Conservation (phyloP, 1,140 invertebrate species). For the Hypothenemus hampei region DNA sequence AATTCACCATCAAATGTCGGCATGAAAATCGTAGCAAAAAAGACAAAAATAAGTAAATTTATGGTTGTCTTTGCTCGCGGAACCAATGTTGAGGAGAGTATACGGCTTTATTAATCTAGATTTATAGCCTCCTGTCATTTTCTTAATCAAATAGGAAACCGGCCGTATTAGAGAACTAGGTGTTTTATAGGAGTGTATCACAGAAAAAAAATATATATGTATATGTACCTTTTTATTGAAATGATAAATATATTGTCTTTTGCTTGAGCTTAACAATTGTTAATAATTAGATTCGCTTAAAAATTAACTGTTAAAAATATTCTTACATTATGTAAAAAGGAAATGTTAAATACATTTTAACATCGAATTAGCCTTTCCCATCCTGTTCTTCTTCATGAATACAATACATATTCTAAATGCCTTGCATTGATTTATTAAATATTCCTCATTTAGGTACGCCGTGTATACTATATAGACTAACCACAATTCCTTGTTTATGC, state of each 20-base stretch:
- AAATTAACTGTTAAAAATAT: too few species aligned
- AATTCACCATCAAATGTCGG: constrained; percentile 20
- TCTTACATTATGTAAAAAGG: too few species aligned
- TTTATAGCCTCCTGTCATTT: constrained; percentile 42
- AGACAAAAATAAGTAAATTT: constrained; percentile 38
- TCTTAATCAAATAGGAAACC: constrained; percentile 42
- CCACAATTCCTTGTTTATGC: constrained; percentile 9
- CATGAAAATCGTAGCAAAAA: constrained; percentile 22
- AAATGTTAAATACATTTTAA: constrained; percentile 1
- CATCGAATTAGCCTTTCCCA: constrained; percentile 4
- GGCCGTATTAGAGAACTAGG: too few species aligned
- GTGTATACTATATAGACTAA: neutral
- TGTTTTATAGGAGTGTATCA: too few species aligned
- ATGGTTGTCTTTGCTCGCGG: constrained; percentile 30
- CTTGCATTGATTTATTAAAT: constrained; percentile 20
- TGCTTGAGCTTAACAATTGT: too few species aligned
- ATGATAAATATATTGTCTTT: too few species aligned
- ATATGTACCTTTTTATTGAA: too few species aligned
- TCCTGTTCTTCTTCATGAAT: constrained; percentile 10
- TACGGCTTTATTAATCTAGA: constrained; percentile 43
- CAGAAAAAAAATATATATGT: too few species aligned
- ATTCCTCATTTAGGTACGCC: constrained; percentile 12
- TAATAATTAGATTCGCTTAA: too few species aligned
- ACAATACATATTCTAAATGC: constrained; percentile 15
- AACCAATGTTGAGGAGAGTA: constrained; percentile 37